Evolutionary conservation across 2,888 invertebrate genomes (phyloP).

Genomic region (Drosophila maculinotata): DNA sequence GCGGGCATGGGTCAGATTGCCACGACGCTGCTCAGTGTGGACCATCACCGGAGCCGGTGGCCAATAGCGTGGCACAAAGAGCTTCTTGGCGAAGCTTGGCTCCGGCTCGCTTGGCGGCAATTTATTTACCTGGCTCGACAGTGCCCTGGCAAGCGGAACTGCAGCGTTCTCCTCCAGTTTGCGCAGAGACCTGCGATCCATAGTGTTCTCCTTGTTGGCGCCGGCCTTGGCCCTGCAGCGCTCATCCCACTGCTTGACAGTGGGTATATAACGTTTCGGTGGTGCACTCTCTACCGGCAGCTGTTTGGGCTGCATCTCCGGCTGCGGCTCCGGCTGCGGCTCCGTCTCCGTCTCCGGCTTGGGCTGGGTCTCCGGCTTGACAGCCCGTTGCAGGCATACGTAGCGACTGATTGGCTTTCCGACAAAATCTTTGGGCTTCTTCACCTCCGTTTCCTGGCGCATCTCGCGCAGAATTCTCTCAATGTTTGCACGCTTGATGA

Average conservation of each 20-base stretch:
- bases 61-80: constrained; percentile 52
- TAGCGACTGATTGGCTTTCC: constrained; percentile 24
- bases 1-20: constrained; percentile 52
- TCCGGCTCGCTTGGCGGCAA: not conserved
- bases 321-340: not conserved
- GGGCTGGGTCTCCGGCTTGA: not conserved
- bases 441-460: constrained; percentile 34
- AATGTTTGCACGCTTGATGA: constrained; percentile 55
- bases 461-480: constrained; percentile 63
- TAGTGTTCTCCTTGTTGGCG: constrained; percentile 45
- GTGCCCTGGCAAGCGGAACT: constrained; percentile 3
- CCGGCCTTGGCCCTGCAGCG: constrained; percentile 47
- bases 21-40: constrained; percentile 46
- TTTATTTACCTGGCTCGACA: constrained; percentile 14
- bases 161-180: not conserved
- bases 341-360: not conserved
- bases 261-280: constrained; percentile 59
- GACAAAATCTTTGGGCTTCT: not conserved
- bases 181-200: not conserved
- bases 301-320: not conserved
- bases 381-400: constrained; percentile 31
- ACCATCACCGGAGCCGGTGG: constrained; percentile 38
- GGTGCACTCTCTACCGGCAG: not conserved
- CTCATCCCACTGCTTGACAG: constrained; percentile 68
- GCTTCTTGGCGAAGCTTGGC: constrained; percentile 7